Percentiles rank a stretch among this genome's conserved stretches.
Evolutionary conservation across 2,797 vertebrate genomes (phyloP).

Genomic region (Xenentodon cancila): DNA sequence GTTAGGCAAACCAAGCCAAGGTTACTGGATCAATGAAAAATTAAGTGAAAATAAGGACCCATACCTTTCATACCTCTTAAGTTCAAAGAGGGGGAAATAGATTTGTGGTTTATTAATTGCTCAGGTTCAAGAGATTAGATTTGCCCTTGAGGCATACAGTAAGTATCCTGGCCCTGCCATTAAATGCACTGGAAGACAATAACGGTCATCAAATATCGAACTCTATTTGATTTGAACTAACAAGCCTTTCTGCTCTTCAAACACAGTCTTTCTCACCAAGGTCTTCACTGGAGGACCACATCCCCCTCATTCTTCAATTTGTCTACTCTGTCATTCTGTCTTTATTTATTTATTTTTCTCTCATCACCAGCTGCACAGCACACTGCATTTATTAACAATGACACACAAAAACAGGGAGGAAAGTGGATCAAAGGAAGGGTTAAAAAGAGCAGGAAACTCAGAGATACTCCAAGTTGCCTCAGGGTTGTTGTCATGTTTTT

Average conservation of each 20-base stretch:
- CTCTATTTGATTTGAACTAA: constrained; percentile 58
- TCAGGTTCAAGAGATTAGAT: constrained; percentile 38
- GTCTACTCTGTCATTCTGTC: constrained; percentile 19
- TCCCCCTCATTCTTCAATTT: constrained; percentile 46
- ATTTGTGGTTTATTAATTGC: constrained; percentile 35
- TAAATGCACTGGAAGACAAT: constrained; percentile 75
- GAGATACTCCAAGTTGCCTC: constrained; percentile 68
- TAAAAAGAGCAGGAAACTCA: constrained; percentile 59
- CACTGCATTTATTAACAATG: constrained; percentile 49
- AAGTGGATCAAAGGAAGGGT: constrained; percentile 54
- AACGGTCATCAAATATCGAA: constrained; percentile 74
- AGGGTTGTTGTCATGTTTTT: constrained; percentile 63
- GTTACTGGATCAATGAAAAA: constrained; percentile 38
- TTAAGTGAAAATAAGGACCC: constrained; percentile 8
- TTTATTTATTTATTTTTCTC: constrained; percentile 47
- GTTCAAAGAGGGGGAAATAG: constrained; percentile 27
- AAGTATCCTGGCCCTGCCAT: constrained; percentile 66
- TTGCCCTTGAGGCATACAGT: constrained; percentile 29
- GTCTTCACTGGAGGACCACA: constrained; percentile 61
- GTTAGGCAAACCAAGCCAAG: constrained; percentile 17
- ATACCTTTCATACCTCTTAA: constrained; percentile 8
- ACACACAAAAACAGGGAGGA: constrained; percentile 30
- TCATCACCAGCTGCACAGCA: constrained; percentile 45
- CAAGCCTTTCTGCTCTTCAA: constrained; percentile 54
- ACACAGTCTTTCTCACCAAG: constrained; percentile 66